Evolutionary conservation across 2,888 invertebrate genomes (phyloP).

Genomic region (Drosophila monieri): DNA sequence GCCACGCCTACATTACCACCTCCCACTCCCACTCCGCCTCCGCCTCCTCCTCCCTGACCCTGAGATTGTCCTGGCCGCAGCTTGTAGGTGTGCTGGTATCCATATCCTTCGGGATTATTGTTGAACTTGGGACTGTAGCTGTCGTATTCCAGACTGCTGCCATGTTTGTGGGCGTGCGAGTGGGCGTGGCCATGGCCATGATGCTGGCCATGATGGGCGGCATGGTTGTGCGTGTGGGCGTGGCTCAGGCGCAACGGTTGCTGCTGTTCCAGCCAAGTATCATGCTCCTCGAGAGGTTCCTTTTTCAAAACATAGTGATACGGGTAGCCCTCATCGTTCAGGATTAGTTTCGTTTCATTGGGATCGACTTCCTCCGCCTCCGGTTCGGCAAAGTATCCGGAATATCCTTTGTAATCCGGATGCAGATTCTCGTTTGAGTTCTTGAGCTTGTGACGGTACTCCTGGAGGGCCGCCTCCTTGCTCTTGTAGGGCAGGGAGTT

Average conservation of each 20-base stretch:
- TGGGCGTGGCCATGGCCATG: constrained; percentile 14
- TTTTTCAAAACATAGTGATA: constrained; percentile 81
- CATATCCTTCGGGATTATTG: constrained; percentile 83
- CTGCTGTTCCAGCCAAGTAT: constrained; percentile 64
- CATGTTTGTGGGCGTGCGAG: constrained; percentile 6
- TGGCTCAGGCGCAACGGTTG: constrained; percentile 57
- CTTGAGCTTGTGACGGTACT: constrained; percentile 71
- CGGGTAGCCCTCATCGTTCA: constrained; percentile 68
- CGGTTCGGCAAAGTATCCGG: constrained; percentile 81
- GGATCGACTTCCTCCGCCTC: constrained; percentile 56
- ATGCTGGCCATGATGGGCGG: constrained; percentile 2
- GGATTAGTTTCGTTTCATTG: constrained; percentile 11
- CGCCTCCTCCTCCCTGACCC: constrained; percentile 42
- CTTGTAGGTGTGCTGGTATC: constrained; percentile 82
- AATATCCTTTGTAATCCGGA: constrained; percentile 80
- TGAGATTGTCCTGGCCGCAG: constrained; percentile 36
- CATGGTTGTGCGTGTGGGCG: constrained; percentile 17
- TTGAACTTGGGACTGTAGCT: constrained; percentile 83
- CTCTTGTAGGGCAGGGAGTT: constrained; percentile 82
- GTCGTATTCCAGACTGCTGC: constrained; percentile 73
- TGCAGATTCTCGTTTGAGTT: constrained; percentile 45
- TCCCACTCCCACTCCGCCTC: constrained; percentile 19
- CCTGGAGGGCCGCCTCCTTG: constrained; percentile 54
- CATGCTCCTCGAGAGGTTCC: constrained; percentile 72
- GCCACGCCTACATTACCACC: not conserved